These are phyloP conservation scores for Semicossyphus pulcher DNA, from an alignment of 2,113 vertebrate genomes.

Conservation along the genomic window DNA sequence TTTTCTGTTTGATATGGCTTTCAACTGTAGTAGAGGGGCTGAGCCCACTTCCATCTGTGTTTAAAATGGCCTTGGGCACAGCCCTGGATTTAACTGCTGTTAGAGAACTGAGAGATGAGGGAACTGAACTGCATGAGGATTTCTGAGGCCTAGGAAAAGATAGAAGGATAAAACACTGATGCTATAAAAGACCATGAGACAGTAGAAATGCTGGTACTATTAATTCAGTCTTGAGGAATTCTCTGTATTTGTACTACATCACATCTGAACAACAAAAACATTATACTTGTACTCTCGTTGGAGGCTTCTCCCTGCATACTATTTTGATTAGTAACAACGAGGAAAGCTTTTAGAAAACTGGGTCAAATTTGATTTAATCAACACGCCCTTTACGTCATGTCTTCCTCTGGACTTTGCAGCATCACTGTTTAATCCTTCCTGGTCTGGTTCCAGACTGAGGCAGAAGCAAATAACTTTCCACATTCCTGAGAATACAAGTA, in stretches of 20 bases:
- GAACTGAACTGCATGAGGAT: constrained; percentile 74
- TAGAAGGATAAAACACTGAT: constrained; percentile 65
- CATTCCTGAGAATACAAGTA: constrained; percentile 83
- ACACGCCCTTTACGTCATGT: constrained; percentile 20
- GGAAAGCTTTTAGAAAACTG: constrained; percentile 6
- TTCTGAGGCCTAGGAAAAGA: constrained; percentile 68
- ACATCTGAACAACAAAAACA: not conserved
- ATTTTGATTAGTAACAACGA: constrained; percentile 12
- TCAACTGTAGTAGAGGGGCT: constrained; percentile 49
- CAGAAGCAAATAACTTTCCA: constrained; percentile 75
- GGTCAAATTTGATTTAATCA: constrained; percentile 45
- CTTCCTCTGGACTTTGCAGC: constrained; percentile 56
- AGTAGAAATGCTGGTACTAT: not conserved
- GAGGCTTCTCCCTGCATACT: not conserved
- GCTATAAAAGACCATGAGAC: constrained; percentile 43
- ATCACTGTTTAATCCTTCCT: constrained; percentile 65
- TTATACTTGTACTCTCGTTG: not conserved
- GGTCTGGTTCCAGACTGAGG: constrained; percentile 78
- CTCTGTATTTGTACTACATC: not conserved
- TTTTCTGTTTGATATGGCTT: constrained; percentile 82
- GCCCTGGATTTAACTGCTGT: constrained; percentile 66
- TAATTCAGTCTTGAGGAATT: constrained; percentile 21
- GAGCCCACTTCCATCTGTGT: constrained; percentile 44
- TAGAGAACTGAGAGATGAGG: constrained; percentile 63
- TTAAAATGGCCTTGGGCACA: constrained; percentile 34